phyloP scores from a whole-genome alignment of 2,113 vertebrate genomes.

The Sminthopsis crassicaudata region DNA sequence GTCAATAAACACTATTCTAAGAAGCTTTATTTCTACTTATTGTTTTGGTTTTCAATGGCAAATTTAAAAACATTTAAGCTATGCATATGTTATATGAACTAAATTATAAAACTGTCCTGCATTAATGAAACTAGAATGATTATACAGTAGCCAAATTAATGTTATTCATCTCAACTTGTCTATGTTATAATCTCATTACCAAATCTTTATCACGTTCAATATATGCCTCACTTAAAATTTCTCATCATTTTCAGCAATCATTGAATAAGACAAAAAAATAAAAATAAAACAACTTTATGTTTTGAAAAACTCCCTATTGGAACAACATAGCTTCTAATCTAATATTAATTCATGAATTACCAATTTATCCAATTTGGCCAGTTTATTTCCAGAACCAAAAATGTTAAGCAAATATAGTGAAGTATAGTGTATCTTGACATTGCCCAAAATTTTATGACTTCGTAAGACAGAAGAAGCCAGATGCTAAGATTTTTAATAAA shows the following conservation, averaged over 20 bases:
- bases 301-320: not conserved
- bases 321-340: slow-evolving; percentile 4
- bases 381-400: not conserved
- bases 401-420: not conserved
- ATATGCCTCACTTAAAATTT: not conserved
- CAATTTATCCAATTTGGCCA: not conserved
- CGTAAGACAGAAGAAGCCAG: not conserved
- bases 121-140: not conserved
- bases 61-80: not conserved
- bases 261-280: not conserved
- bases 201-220: not conserved
- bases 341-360: not conserved
- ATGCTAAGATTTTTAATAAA: not conserved
- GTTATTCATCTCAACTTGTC: not conserved
- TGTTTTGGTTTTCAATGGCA: not conserved
- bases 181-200: not conserved
- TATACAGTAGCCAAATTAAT: not conserved
- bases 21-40: not conserved
- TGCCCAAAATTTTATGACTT: not conserved
- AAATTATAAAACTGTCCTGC: not conserved
- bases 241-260: not conserved
- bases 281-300: not conserved
- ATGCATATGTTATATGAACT: not conserved
- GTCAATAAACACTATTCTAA: not conserved
- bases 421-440: not conserved